These are phyloP conservation scores for pig (Sus scrofa) DNA, from an alignment of 2,113 vertebrate species.

Conservation along the genomic window DNA sequence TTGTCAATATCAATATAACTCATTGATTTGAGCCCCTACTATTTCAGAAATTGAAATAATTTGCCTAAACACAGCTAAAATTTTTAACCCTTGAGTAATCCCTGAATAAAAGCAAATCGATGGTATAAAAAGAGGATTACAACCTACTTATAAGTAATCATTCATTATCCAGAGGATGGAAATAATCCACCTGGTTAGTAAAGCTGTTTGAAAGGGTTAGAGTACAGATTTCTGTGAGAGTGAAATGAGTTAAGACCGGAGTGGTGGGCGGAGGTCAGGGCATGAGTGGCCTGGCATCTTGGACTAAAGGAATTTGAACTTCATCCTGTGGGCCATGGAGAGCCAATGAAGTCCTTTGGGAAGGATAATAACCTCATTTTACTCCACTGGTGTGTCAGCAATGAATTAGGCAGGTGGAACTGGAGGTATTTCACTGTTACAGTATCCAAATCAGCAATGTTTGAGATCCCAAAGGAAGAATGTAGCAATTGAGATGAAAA, in stretches of 20 bases:
- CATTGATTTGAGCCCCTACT: background rate
- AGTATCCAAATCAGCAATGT: background rate
- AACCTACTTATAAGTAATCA: background rate
- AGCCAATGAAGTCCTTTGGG: background rate
- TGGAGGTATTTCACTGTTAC: background rate
- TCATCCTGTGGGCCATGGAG: background rate
- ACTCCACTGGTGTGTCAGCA: background rate
- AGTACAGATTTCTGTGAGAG: background rate
- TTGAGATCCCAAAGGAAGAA: background rate
- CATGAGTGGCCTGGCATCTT: background rate
- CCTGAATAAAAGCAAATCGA: constrained; percentile 12
- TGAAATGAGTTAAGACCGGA: background rate
- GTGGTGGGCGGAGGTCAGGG: background rate
- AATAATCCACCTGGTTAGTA: background rate
- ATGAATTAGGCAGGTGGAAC: background rate
- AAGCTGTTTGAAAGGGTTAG: background rate
- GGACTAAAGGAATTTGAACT: background rate
- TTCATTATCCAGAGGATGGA: background rate
- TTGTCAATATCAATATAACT: constrained; percentile 41
- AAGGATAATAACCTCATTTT: background rate
- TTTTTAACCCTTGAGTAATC: constrained; percentile 27
- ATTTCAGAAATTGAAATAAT: constrained; percentile 61
- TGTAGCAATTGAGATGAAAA: background rate
- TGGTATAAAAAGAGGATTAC: constrained; percentile 16
- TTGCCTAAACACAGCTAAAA: constrained; percentile 50